A percentile compares a stretch with the other conserved stretches of the same genome.
Evolutionary conservation across 1,140 invertebrate genomes (phyloP).

Genomic region (Micrasema longulum): DNA sequence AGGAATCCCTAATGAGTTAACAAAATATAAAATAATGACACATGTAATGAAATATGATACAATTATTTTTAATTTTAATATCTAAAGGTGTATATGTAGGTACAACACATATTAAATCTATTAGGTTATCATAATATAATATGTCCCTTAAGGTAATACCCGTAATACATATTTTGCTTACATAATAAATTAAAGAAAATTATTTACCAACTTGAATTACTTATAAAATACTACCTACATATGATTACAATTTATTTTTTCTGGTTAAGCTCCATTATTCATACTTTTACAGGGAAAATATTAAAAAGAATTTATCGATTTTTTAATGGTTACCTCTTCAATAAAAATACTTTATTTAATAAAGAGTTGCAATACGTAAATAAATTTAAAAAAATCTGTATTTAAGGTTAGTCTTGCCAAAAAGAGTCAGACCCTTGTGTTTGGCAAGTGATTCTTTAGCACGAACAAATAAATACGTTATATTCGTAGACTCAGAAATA

Average conservation of each 20-base stretch:
- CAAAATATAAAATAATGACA: slow-evolving; percentile 3
- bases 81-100: neutral
- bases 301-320: too few relatives aligned
- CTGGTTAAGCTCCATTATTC: slow-evolving; percentile 35
- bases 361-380: too few relatives aligned
- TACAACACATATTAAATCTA: slow-evolving; percentile 34
- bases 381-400: too few relatives aligned
- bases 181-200: slow-evolving; percentile 24
- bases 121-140: slow-evolving; percentile 19
- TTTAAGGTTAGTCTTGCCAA: too few relatives aligned
- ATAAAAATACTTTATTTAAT: too few relatives aligned
- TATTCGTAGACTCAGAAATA: too few relatives aligned
- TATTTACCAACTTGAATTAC: slow-evolving; percentile 34
- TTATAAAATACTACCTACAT: slow-evolving; percentile 18
- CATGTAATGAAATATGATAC: slow-evolving; percentile 22
- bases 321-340: too few relatives aligned
- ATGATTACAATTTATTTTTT: slow-evolving; percentile 25
- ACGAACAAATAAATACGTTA: too few relatives aligned
- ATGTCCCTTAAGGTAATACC: slow-evolving; percentile 43
- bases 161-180: slow-evolving; percentile 43
- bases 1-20: too few relatives aligned
- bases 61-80: neutral
- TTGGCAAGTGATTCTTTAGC: too few relatives aligned
- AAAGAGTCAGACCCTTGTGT: too few relatives aligned
- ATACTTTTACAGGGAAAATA: neutral